A percentile compares a stretch with the other conserved stretches of the same genome.
These are phyloP conservation scores for Hyposoter dolosus DNA, from an alignment of 2,888 invertebrate genomes.

Conservation along the genomic window DNA sequence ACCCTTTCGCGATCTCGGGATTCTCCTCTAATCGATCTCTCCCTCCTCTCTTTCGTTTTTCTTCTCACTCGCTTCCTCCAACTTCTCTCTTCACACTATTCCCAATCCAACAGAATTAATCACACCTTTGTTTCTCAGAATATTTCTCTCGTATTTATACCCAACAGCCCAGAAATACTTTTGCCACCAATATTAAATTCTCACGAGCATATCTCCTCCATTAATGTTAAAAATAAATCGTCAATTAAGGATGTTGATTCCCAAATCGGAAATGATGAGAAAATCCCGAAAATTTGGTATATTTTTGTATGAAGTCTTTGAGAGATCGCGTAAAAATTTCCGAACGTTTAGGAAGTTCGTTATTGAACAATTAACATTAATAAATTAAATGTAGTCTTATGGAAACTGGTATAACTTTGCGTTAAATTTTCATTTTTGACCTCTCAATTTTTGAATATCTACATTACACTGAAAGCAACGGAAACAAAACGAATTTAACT, in stretches of 20 bases:
- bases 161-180: not conserved
- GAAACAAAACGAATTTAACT: too few relatives aligned
- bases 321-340: too few relatives aligned
- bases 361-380: too few relatives aligned
- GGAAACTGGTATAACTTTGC: too few relatives aligned
- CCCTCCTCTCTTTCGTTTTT: not conserved
- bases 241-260: not conserved
- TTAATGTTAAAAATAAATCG: not conserved
- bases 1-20: conserved; percentile 66
- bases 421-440: too few relatives aligned
- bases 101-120: conserved; percentile 22
- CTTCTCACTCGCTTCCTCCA: not conserved
- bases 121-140: conserved; percentile 32
- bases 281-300: too few relatives aligned
- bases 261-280: too few relatives aligned
- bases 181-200: conserved; percentile 3
- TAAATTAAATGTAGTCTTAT: too few relatives aligned
- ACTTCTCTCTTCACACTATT: not conserved
- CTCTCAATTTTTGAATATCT: too few relatives aligned
- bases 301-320: too few relatives aligned
- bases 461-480: too few relatives aligned
- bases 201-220: conserved; percentile 3
- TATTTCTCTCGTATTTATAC: not conserved
- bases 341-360: too few relatives aligned
- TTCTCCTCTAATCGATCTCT: conserved; percentile 56